Conservation (phyloP, 2,888 invertebrate genomes). For the Drosophila mulleri region DNA sequence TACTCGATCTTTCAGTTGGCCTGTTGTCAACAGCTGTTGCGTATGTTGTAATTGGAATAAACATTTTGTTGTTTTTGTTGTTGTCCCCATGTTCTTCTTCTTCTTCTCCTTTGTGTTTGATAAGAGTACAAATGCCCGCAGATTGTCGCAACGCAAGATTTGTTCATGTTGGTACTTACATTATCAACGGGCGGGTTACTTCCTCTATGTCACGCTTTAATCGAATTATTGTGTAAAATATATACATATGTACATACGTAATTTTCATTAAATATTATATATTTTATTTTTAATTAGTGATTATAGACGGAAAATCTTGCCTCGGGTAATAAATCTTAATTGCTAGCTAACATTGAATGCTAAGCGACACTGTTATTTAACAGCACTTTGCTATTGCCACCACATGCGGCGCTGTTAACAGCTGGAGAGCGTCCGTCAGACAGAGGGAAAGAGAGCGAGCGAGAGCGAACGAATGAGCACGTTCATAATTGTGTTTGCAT, state of each 20-base stretch:
- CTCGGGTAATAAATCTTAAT: neutral
- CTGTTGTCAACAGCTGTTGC: constrained; percentile 61
- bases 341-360: constrained; percentile 7
- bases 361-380: constrained; percentile 37
- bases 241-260: too few species aligned
- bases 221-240: constrained; percentile 23
- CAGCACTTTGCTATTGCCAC: constrained; percentile 25
- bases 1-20: constrained; percentile 6
- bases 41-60: constrained; percentile 63
- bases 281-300: neutral
- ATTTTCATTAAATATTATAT: constrained; percentile 1
- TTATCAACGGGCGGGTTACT: constrained; percentile 38
- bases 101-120: constrained; percentile 31
- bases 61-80: constrained; percentile 29
- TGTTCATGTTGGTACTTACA: constrained; percentile 14
- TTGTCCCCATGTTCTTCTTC: constrained; percentile 25
- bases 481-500: constrained; percentile 7
- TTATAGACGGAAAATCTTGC: neutral
- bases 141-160: constrained; percentile 41
- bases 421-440: constrained; percentile 24
- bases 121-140: constrained; percentile 49
- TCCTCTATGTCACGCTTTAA: constrained; percentile 13
- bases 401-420: constrained; percentile 65
- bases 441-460: neutral
- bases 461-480: neutral